Evolutionary conservation across 2,797 vertebrate species (phyloP), one percentile per base, ranked within the genome.

Genomic region (Muraenolepis orangiensis): DNA sequence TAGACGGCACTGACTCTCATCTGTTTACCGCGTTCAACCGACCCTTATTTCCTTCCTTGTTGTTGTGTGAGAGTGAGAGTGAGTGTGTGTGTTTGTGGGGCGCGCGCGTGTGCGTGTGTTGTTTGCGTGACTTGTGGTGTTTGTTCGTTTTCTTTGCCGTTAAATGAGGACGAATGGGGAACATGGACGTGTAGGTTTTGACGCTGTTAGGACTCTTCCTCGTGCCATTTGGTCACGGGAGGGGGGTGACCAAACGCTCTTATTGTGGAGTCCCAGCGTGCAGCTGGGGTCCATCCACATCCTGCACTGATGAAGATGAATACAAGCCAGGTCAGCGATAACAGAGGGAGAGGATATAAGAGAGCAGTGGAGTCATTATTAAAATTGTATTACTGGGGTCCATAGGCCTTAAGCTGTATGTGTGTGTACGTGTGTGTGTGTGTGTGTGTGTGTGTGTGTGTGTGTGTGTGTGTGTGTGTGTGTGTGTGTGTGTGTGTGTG

Each of bases 231-330:
- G 79, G 80, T 86, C 85, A n/a, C n/a, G n/a, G n/a, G n/a, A n/a
- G n/a, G n/a, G n/a, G n/a, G n/a, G n/a, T n/a, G n/a, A n/a, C n/a
- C n/a, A n/a, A 85, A 85, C 80, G 78, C 80, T 87, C 78, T 23
- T 57, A 57, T 88, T 90, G 87, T 87, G 90, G 87, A 90, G 89
- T n/a, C n/a, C n/a, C 82, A 86, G 82, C 31, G 26, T 72, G 82
- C 85, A 86, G 87, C 90, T 87, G 85, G 76, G 70, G 75, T 80
- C 80, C 81, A 79, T 78, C 85, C 71, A 71, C 85, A 79, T 86
- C 75, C 81, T 85, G 81, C 77, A 84, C 84, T 76, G 85, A 88
- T 88, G 86, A 88, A 88, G 84, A 90, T 83, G 78, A 90, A 90
- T 84, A 8, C 20, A 57, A n/a, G 84, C 67, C 71, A 73, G 80